Evolutionary conservation across 2,113 vertebrate genomes (phyloP).

Genomic region (Caretta caretta): DNA sequence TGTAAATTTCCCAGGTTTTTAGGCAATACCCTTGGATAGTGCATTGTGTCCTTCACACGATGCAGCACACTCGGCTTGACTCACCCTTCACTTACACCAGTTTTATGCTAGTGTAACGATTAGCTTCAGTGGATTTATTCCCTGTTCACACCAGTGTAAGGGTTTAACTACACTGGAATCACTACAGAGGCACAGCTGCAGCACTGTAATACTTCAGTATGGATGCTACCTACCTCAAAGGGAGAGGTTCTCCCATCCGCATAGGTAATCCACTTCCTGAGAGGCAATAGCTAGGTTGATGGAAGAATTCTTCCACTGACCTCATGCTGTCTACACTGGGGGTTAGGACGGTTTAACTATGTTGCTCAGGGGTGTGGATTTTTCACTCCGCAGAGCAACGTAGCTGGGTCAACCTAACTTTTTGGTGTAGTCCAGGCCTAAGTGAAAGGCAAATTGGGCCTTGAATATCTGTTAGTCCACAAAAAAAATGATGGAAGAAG

Average conservation of each 20-base stretch:
- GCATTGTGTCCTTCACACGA: not conserved
- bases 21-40: not conserved
- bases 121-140: not conserved
- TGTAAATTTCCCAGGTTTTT: not conserved
- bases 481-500: not conserved
- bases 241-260: not conserved
- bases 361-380: not conserved
- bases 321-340: not conserved
- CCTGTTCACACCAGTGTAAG: not conserved
- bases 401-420: not conserved
- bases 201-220: not conserved
- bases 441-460: not conserved
- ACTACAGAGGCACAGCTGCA: not conserved
- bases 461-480: not conserved
- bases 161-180: not conserved
- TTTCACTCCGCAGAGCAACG: not conserved
- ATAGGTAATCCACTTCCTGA: not conserved
- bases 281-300: not conserved
- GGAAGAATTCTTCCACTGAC: not conserved
- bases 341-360: not conserved
- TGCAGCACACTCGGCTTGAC: not conserved
- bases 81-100: not conserved
- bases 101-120: not conserved
- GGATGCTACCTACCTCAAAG: not conserved
- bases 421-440: not conserved